phyloP scores from a whole-genome alignment of 2,797 vertebrate species.

The Urocyon cinereoargenteus region DNA sequence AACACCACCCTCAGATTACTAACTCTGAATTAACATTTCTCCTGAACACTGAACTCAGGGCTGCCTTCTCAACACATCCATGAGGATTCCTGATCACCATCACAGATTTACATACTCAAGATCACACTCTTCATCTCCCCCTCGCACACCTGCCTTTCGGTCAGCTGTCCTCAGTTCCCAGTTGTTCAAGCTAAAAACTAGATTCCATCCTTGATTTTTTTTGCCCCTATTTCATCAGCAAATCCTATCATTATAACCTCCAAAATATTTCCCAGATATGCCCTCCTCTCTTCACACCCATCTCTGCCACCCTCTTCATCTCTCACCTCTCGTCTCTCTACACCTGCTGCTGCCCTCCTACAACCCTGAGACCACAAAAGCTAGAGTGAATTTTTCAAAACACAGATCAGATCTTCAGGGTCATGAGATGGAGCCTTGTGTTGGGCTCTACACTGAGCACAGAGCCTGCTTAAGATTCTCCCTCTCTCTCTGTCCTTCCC shows the following conservation, averaged over 20 bases:
- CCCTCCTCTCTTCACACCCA: accelerated
- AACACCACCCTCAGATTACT: too few relatives aligned
- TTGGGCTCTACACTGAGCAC: background rate
- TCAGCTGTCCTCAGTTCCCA: background rate
- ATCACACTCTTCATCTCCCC: background rate
- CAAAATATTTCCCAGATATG: too few relatives aligned
- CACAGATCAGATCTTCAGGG: background rate
- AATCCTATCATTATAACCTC: too few relatives aligned
- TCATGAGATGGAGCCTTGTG: background rate
- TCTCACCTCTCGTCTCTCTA: background rate
- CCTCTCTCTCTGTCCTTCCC: background rate
- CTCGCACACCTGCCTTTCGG: accelerated
- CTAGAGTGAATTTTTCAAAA: background rate
- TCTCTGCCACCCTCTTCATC: background rate
- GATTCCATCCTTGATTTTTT: background rate
- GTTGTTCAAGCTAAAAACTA: background rate
- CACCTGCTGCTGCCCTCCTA: background rate
- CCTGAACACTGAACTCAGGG: accelerated
- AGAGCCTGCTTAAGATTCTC: background rate
- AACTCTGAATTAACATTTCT: background rate
- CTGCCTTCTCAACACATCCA: background rate
- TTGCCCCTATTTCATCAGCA: background rate
- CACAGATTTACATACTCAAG: background rate
- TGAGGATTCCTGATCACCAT: background rate
- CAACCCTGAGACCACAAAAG: too few relatives aligned